These are phyloP conservation scores for Crenichthys baileyi DNA, from an alignment of 2,797 vertebrate species.

Conservation along the genomic window DNA sequence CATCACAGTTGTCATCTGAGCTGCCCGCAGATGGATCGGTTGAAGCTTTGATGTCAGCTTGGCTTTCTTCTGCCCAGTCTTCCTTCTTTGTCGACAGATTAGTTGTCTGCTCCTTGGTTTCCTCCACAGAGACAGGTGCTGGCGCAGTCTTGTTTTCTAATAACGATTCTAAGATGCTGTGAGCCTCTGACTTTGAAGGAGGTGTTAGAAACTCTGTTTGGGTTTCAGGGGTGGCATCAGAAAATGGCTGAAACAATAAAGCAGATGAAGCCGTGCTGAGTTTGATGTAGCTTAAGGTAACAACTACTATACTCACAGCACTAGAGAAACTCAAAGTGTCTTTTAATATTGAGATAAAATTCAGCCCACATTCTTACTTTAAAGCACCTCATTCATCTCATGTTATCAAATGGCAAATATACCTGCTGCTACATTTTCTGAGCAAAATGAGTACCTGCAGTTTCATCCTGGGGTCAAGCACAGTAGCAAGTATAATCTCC, in stretches of 20 bases:
- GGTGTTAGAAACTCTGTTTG: conserved; percentile 49
- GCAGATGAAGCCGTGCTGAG: neutral
- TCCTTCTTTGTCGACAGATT: conserved; percentile 22
- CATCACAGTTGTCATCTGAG: conserved; percentile 32
- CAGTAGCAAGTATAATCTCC: conserved; percentile 76
- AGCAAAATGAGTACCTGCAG: conserved; percentile 63
- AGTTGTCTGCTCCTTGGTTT: conserved; percentile 14
- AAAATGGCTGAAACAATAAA: conserved; percentile 70
- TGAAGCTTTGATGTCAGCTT: neutral
- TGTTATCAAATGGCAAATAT: neutral
- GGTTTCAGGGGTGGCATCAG: conserved; percentile 47
- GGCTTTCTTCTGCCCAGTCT: conserved; percentile 21
- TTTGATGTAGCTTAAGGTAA: neutral
- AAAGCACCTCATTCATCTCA: neutral
- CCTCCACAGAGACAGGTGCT: neutral
- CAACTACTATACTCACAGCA: neutral
- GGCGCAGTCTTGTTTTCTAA: conserved; percentile 30
- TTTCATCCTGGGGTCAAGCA: conserved; percentile 81
- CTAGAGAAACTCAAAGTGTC: neutral
- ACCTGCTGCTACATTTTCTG: neutral
- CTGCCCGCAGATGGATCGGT: conserved; percentile 20
- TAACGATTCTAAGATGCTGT: conserved; percentile 54
- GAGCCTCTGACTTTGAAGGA: conserved; percentile 69
- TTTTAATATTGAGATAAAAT: neutral
- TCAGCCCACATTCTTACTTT: neutral